Conservation (phyloP, 2,797 vertebrate species). For the Labeo calbasu region DNA sequence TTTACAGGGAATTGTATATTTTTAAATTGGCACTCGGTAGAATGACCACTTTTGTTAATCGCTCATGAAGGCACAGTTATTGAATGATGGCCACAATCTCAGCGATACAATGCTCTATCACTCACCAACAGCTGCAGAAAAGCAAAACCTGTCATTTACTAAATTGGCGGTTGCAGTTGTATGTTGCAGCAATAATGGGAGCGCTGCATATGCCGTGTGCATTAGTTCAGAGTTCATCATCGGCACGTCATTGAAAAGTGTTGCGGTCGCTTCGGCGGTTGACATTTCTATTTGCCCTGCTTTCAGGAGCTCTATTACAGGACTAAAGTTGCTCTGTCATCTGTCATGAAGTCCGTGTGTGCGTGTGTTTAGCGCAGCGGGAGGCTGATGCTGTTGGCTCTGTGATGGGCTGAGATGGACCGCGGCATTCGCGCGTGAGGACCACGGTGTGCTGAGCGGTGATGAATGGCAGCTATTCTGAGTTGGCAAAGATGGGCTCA, state of each 20-base stretch:
- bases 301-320: constrained; percentile 15
- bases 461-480: constrained; percentile 74
- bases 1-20: background rate
- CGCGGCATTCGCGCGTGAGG: constrained; percentile 68
- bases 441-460: constrained; percentile 68
- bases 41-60: constrained; percentile 11
- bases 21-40: background rate
- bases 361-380: constrained; percentile 52
- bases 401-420: constrained; percentile 40
- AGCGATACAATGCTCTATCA: background rate
- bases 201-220: background rate
- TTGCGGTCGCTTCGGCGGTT: background rate
- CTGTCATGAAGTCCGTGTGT: constrained; percentile 6
- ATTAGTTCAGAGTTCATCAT: background rate
- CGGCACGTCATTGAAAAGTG: background rate
- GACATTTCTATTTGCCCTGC: constrained; percentile 18
- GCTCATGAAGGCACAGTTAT: background rate
- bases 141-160: background rate
- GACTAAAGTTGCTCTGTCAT: constrained; percentile 15
- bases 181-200: background rate
- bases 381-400: constrained; percentile 8
- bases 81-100: background rate
- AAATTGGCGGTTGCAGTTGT: background rate
- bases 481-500: constrained; percentile 47
- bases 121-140: constrained; percentile 15